These are phyloP conservation scores for Silurus asotus DNA, from an alignment of 2,113 vertebrate species.

Conservation along the genomic window DNA sequence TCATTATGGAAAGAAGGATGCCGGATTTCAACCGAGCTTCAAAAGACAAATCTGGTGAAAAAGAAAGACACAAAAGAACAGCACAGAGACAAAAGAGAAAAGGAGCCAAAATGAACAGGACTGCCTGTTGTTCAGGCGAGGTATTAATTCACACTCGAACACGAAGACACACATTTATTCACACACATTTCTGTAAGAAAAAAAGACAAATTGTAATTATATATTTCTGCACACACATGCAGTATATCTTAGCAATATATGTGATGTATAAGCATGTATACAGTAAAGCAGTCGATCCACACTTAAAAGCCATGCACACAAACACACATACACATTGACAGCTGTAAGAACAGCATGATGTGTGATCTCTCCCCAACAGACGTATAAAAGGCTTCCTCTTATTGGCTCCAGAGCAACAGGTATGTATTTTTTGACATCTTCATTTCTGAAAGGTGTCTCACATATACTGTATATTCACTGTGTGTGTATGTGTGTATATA, in stretches of 20 bases:
- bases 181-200: not conserved
- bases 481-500: no score
- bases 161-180: not conserved
- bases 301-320: not conserved
- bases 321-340: not conserved
- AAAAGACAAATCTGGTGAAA: conserved; percentile 20
- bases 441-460: not conserved
- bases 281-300: not conserved
- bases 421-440: conserved; percentile 40
- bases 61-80: conserved; percentile 25
- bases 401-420: conserved; percentile 67
- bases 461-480: no score
- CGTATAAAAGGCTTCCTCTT: conserved; percentile 60
- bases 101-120: conserved; percentile 7
- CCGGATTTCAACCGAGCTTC: conserved; percentile 8
- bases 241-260: not conserved
- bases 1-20: conserved; percentile 30
- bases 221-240: not conserved
- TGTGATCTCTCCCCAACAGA: conserved; percentile 35
- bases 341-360: conserved; percentile 6
- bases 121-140: not conserved
- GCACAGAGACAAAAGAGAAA: conserved; percentile 40
- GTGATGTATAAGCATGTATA: not conserved
- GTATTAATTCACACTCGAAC: conserved; percentile 6
- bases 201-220: not conserved